Evolutionary conservation across 2,797 vertebrate species (phyloP).

Genomic region (Microctenopoma lineatum): DNA sequence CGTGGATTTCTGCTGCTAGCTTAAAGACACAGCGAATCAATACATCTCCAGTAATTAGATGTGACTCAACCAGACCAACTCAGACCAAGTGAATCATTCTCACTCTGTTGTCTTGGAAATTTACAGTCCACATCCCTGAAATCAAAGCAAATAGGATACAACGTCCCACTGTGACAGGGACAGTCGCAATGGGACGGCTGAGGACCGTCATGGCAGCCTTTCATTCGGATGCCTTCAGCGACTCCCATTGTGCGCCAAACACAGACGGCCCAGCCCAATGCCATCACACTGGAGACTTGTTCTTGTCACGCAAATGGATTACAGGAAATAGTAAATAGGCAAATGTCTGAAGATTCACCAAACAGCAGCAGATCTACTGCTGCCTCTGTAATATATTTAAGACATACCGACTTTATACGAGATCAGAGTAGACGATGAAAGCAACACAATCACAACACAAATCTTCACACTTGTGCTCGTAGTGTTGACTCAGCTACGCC

Average conservation of each 20-base stretch:
- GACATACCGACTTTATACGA: constrained; percentile 20
- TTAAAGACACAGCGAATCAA: constrained; percentile 27
- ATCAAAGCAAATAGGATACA: constrained; percentile 41
- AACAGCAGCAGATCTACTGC: constrained; percentile 27
- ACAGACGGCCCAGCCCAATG: neutral
- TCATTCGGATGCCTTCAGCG: constrained; percentile 22
- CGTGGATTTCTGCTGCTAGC: constrained; percentile 19
- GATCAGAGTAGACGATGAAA: constrained; percentile 13
- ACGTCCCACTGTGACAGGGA: constrained; percentile 5
- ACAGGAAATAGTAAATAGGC: constrained; percentile 13
- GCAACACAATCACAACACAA: neutral
- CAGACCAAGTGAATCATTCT: constrained; percentile 39
- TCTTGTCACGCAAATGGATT: constrained; percentile 17
- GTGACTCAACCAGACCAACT: constrained; percentile 48
- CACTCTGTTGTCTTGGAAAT: constrained; percentile 26
- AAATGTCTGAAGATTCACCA: constrained; percentile 37
- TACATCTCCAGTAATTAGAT: constrained; percentile 51
- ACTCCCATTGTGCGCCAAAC: constrained; percentile 15
- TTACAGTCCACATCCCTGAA: constrained; percentile 28
- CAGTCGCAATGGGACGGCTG: constrained; percentile 6
- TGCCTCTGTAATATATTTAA: constrained; percentile 17
- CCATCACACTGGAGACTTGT: constrained; percentile 13
- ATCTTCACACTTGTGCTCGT: constrained; percentile 21
- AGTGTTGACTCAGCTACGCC: constrained; percentile 19
- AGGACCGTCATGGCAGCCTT: constrained; percentile 10